phyloP scores from a whole-genome alignment of 2,888 invertebrate species.

The Lysandra coridon region DNA sequence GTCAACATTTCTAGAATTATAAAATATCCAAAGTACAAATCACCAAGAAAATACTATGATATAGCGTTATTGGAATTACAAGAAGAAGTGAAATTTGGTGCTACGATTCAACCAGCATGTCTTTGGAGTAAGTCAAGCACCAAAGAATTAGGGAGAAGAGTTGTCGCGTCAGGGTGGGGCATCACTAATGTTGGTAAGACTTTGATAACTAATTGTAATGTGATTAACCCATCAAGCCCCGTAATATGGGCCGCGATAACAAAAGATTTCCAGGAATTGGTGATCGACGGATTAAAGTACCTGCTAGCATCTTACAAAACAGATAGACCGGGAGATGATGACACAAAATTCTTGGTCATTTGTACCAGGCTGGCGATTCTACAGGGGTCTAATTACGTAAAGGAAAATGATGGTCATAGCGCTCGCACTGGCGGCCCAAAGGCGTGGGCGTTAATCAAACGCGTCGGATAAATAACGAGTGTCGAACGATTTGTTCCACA shows the following conservation, averaged over 20 bases:
- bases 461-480: no score
- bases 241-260: no score
- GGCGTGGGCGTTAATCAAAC: no score
- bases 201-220: background rate
- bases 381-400: no score
- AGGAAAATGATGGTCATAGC: no score
- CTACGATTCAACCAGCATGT: conserved; percentile 42
- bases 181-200: conserved; percentile 42
- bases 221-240: background rate
- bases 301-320: background rate
- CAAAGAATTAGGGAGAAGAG: conserved; percentile 34
- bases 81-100: conserved; percentile 37
- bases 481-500: no score
- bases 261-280: no score
- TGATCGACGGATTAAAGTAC: background rate
- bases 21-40: conserved; percentile 41
- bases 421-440: no score
- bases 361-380: no score
- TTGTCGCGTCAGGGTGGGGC: conserved; percentile 45
- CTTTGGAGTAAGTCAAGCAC: conserved; percentile 40
- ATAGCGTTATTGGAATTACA: conserved; percentile 44
- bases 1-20: conserved; percentile 42
- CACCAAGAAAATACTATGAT: conserved; percentile 45
- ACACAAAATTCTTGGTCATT: no score
- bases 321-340: no score